Percentiles rank a stretch among this genome's conserved stretches.
Conservation (phyloP, 2,113 vertebrate species). For the Gymnocephalus cernua region DNA sequence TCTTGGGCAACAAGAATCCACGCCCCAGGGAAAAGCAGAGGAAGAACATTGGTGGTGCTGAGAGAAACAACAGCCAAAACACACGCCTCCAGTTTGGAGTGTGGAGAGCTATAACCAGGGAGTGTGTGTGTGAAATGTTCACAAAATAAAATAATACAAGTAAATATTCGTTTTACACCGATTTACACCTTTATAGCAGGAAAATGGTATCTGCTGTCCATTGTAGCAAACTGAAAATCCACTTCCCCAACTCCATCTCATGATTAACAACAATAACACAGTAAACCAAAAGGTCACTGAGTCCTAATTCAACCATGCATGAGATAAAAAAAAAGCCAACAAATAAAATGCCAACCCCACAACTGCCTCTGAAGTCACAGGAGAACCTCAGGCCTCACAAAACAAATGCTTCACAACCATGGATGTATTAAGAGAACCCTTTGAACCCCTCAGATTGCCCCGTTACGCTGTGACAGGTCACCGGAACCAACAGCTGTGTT, state of each 20-base stretch:
- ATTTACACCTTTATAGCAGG: neutral
- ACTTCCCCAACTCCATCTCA: neutral
- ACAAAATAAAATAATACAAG: neutral
- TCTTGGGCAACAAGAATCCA: slow-evolving; percentile 23
- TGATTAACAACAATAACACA: slow-evolving; percentile 7
- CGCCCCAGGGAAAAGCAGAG: slow-evolving; percentile 44
- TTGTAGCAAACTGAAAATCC: neutral
- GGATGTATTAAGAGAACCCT: too few species aligned
- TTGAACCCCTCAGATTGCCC: slow-evolving; percentile 13
- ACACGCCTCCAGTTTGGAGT: neutral
- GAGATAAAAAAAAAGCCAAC: slow-evolving; percentile 13
- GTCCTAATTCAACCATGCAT: slow-evolving; percentile 12
- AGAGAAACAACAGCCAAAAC: slow-evolving; percentile 36
- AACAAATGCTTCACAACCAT: slow-evolving; percentile 30
- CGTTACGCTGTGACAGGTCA: slow-evolving; percentile 6
- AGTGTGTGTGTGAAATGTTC: neutral
- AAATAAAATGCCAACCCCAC: slow-evolving; percentile 22
- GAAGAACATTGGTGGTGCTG: slow-evolving; percentile 53
- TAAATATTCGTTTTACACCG: neutral
- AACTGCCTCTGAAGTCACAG: neutral
- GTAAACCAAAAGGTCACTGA: slow-evolving; percentile 10
- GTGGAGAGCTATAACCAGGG: neutral
- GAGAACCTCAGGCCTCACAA: neutral
- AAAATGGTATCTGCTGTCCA: neutral
- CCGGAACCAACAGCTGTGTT: slow-evolving; percentile 50